A percentile compares a stretch with the other conserved stretches of the same genome.
Conservation (phyloP, 2,113 vertebrate species). For the Podiceps cristatus region DNA sequence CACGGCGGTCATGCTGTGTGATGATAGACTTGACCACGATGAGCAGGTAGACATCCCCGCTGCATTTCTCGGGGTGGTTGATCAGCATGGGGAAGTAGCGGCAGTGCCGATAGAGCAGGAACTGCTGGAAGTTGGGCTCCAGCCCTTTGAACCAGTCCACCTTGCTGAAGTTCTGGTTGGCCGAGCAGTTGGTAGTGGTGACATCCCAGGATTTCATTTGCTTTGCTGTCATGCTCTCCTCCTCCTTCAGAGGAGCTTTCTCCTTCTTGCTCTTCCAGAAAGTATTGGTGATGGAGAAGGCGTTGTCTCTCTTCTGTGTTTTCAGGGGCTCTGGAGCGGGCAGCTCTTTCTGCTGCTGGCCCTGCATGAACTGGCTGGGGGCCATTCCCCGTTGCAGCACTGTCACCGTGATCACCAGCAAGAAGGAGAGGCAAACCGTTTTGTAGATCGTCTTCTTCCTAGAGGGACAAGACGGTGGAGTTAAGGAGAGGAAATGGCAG, state of each 20-base stretch:
- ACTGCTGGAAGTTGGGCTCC: constrained; percentile 89
- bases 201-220: constrained; percentile 83
- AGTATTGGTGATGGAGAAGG: not conserved
- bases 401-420: constrained; percentile 81
- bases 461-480: not conserved
- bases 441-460: constrained; percentile 89
- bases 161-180: constrained; percentile 85
- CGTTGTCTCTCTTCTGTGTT: constrained; percentile 21
- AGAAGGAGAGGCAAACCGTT: constrained; percentile 81
- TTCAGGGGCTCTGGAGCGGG: not conserved
- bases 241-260: not conserved
- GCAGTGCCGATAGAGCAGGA: constrained; percentile 92
- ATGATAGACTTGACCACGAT: constrained; percentile 94
- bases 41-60: constrained; percentile 80
- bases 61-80: constrained; percentile 93
- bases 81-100: constrained; percentile 91
- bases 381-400: constrained; percentile 83
- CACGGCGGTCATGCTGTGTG: constrained; percentile 90
- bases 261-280: constrained; percentile 86
- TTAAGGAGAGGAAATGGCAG: not conserved
- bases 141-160: constrained; percentile 85
- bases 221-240: not conserved
- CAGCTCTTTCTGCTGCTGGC: constrained; percentile 62
- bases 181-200: constrained; percentile 84
- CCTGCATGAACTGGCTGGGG: constrained; percentile 77